Evolutionary conservation across 2,888 invertebrate species (phyloP), one percentile per base, ranked within the genome.

Genomic region (Chloroclystis v-ata): DNA sequence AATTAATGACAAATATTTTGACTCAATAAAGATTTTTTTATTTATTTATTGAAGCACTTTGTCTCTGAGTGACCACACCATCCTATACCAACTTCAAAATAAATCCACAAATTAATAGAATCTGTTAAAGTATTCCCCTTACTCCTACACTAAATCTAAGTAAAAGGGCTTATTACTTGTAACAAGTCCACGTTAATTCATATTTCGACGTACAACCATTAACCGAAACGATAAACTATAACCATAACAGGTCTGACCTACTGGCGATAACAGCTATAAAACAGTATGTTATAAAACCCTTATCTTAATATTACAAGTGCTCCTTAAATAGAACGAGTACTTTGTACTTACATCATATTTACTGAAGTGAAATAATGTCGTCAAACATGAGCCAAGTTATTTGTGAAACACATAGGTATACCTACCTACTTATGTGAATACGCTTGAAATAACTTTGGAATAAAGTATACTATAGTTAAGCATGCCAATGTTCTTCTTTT

Each of bases 301-400:
- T 79, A 78, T 79, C 75, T 71, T 67, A 72, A 73, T 69, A 65
- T 62, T 65, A 71, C 69, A 73, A 74, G 70, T 66, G 67, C 70
- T 75, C 65, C 65, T 72, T 72, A 72, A 71, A 75, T 70, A 67
- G 58, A 66, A 65, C 49, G 39, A 51, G 56, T 57, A 57, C 60
- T 57, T 54, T 57, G 42, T 47, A 41, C 45, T 16, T 30, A 49
- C 37, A 32, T 20, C 10, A 40, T 30, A 20, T 32, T 26, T 6
- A 44, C 43, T 49, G 32, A 41, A 49, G 47, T 55, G 25, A 20
- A 52, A 54, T 49, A 35, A 20, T 53, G 49, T 41, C 16, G 28
- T 24, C 20, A 5, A 20, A 20, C 16, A 11, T 6, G 2, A 33
- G n/a, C 7, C 20, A 20, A 33, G 35, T 8, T n/a, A 33, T 26